phyloP scores from a whole-genome alignment of 2,113 vertebrate genomes.

The Thunnus thynnus region DNA sequence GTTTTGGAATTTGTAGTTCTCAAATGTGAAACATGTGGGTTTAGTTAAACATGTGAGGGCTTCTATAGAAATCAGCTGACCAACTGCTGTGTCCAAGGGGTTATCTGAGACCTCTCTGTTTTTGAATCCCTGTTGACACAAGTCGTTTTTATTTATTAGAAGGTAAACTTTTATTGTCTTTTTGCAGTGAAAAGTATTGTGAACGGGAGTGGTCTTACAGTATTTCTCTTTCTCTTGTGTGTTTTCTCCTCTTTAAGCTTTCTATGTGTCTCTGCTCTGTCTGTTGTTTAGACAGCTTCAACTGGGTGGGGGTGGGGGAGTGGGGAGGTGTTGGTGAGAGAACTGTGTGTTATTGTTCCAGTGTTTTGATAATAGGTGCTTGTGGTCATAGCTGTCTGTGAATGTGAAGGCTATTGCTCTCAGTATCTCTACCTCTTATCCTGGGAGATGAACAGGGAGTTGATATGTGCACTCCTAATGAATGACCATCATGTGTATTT shows the following conservation, averaged over 20 bases:
- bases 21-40: slow-evolving; percentile 33
- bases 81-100: slow-evolving; percentile 10
- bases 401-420: slow-evolving; percentile 49
- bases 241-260: too few species aligned
- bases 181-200: too few species aligned
- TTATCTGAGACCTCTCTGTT: background rate
- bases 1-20: background rate
- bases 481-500: background rate
- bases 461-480: background rate
- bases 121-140: background rate
- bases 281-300: slow-evolving; percentile 48
- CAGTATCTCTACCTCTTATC: slow-evolving; percentile 10
- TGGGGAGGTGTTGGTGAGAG: background rate
- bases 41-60: slow-evolving; percentile 5
- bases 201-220: background rate
- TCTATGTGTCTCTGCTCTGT: too few species aligned
- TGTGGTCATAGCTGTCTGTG: slow-evolving; percentile 62
- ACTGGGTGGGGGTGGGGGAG: too few species aligned
- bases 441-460: background rate
- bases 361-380: slow-evolving; percentile 61
- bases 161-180: too few species aligned
- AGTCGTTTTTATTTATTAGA: too few species aligned
- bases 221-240: background rate
- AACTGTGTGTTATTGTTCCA: slow-evolving; percentile 46
- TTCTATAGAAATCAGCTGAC: slow-evolving; percentile 18